These are phyloP conservation scores for Anguilla obscura DNA, from an alignment of 2,797 vertebrate genomes.

Conservation along the genomic window DNA sequence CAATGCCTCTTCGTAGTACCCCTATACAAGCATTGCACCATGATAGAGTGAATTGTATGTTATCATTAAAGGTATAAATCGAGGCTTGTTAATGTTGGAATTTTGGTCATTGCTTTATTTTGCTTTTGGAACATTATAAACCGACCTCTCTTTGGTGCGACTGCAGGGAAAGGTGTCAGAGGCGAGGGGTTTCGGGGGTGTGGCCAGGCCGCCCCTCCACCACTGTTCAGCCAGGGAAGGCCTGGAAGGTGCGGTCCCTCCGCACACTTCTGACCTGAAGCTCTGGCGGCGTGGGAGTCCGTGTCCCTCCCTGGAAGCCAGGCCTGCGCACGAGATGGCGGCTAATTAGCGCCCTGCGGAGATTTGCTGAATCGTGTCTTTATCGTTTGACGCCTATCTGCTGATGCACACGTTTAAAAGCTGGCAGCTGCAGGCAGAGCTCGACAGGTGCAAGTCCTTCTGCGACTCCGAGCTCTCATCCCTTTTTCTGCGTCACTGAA, in stretches of 20 bases:
- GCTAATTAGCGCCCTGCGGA: conserved; percentile 4
- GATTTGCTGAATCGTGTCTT: conserved; percentile 24
- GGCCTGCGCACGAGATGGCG: not conserved
- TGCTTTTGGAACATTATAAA: not conserved
- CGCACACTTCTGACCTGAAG: not conserved
- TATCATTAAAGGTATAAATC: too few species aligned
- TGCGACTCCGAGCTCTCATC: conserved; percentile 52
- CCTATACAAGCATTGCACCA: too few species aligned
- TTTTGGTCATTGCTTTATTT: too few species aligned
- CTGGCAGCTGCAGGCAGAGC: conserved; percentile 60
- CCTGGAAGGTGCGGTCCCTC: not conserved
- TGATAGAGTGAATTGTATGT: too few species aligned
- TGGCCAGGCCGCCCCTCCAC: not conserved
- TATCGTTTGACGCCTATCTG: not conserved
- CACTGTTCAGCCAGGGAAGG: not conserved
- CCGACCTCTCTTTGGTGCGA: not conserved
- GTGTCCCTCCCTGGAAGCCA: not conserved
- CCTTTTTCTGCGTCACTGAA: conserved; percentile 61
- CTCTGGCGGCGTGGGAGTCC: not conserved
- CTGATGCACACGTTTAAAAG: conserved; percentile 45
- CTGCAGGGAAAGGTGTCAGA: not conserved
- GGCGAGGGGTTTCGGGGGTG: not conserved
- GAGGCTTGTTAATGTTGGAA: too few species aligned
- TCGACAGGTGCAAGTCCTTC: conserved; percentile 62
- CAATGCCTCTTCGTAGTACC: not conserved